A percentile compares a stretch with the other conserved stretches of the same genome.
phyloP scores from a whole-genome alignment of 2,888 invertebrate genomes.

The Drosophila formosana region DNA sequence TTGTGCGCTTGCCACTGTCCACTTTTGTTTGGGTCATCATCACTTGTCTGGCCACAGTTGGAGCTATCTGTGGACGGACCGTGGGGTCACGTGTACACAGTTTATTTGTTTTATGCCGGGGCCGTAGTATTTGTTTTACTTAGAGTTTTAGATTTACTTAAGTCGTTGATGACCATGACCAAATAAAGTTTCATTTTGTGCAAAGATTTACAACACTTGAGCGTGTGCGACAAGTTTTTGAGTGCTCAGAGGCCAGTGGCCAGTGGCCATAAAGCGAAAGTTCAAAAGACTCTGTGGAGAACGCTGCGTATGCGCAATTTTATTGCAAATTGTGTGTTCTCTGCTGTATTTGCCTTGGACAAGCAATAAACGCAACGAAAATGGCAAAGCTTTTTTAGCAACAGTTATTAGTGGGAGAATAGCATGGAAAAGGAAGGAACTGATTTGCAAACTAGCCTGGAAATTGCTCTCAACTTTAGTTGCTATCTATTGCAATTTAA shows the following conservation, averaged over 20 bases:
- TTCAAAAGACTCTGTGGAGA: slow-evolving; percentile 33
- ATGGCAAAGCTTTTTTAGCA: not conserved
- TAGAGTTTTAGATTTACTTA: slow-evolving; percentile 78
- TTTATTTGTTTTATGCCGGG: slow-evolving; percentile 72
- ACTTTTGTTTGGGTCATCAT: slow-evolving; percentile 46
- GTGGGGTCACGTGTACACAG: slow-evolving; percentile 75
- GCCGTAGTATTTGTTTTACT: slow-evolving; percentile 75
- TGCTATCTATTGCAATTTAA: not conserved
- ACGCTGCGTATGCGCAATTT: slow-evolving; percentile 75
- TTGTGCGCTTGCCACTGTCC: slow-evolving; percentile 28
- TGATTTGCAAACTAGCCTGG: not conserved
- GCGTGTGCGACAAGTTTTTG: slow-evolving; percentile 77
- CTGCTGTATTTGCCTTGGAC: slow-evolving; percentile 52
- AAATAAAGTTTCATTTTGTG: slow-evolving; percentile 79
- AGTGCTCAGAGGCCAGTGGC: slow-evolving; percentile 39
- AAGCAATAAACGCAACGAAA: slow-evolving; percentile 21
- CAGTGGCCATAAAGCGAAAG: slow-evolving; percentile 33
- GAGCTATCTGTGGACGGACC: slow-evolving; percentile 19
- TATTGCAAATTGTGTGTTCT: slow-evolving; percentile 43
- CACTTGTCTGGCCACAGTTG: slow-evolving; percentile 35
- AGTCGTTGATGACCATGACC: slow-evolving; percentile 80
- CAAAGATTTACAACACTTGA: slow-evolving; percentile 78
- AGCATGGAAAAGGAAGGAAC: not conserved
- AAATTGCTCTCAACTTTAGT: not conserved
- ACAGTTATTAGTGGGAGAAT: not conserved